phyloP scores from a whole-genome alignment of 2,797 vertebrate genomes.

The Lindbergichthys nudifrons region DNA sequence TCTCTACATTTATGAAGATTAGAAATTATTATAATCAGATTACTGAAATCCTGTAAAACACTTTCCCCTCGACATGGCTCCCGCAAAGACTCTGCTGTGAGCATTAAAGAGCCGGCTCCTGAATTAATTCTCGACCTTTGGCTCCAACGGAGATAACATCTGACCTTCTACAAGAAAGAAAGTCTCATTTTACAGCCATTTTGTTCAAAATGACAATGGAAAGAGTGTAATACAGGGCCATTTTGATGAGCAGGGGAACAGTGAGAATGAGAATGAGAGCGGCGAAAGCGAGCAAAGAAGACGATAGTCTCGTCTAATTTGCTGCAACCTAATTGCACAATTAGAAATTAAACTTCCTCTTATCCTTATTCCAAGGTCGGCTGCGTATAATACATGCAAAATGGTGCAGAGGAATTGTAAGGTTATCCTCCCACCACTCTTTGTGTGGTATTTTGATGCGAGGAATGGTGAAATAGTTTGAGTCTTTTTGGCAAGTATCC shows the following conservation, averaged over 20 bases:
- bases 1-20: conserved; percentile 46
- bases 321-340: conserved; percentile 70
- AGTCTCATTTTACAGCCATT: conserved; percentile 78
- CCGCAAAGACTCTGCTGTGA: conserved; percentile 51
- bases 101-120: conserved; percentile 68
- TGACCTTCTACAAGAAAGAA: conserved; percentile 68
- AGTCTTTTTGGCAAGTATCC: conserved; percentile 34
- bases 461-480: conserved; percentile 23
- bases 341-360: conserved; percentile 57
- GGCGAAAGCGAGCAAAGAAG: conserved; percentile 63
- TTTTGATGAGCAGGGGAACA: conserved; percentile 66
- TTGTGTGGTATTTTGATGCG: background rate
- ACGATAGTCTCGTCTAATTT: conserved; percentile 79
- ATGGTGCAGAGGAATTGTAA: conserved; percentile 12
- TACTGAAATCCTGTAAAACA: conserved; percentile 40
- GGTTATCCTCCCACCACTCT: conserved; percentile 5
- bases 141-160: conserved; percentile 72
- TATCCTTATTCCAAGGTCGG: conserved; percentile 33
- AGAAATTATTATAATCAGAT: conserved; percentile 52
- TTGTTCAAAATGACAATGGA: conserved; percentile 72
- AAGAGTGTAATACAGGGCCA: conserved; percentile 67
- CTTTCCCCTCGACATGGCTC: background rate
- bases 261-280: conserved; percentile 64
- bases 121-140: conserved; percentile 84
- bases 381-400: conserved; percentile 24